These are phyloP conservation scores for Etia nguti DNA, from an alignment of 2,113 vertebrate species.

Conservation along the genomic window DNA sequence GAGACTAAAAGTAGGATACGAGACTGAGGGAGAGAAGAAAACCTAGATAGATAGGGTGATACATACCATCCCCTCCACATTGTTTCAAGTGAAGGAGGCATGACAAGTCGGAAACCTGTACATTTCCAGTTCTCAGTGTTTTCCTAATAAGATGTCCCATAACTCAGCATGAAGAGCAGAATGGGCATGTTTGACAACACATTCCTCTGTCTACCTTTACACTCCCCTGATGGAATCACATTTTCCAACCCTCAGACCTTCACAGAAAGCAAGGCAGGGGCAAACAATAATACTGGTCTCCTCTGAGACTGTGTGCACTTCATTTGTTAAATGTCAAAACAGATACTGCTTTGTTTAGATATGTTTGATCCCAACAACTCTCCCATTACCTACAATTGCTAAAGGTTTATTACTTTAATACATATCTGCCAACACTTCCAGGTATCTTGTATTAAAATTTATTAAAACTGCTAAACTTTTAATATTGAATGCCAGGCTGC, in stretches of 20 bases:
- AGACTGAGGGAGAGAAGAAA: neutral
- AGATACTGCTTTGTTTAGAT: slow-evolving; percentile 13
- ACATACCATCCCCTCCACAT: neutral
- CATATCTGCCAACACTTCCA: neutral
- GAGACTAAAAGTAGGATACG: neutral
- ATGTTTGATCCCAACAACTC: slow-evolving; percentile 24
- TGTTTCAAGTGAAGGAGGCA: neutral
- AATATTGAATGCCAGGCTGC: neutral
- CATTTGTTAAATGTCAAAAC: slow-evolving; percentile 40
- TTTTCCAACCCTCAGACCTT: slow-evolving; percentile 44
- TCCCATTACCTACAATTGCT: slow-evolving; percentile 4
- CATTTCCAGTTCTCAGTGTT: slow-evolving; percentile 23
- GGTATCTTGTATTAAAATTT: neutral
- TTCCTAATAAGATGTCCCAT: slow-evolving; percentile 32
- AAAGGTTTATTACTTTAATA: neutral
- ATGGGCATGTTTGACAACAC: slow-evolving; percentile 42
- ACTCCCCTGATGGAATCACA: slow-evolving; percentile 15
- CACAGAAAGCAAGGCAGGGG: neutral
- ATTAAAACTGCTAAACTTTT: neutral
- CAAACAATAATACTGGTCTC: neutral
- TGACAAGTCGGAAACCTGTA: neutral
- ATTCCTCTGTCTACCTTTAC: slow-evolving; percentile 16
- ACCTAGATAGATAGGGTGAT: neutral
- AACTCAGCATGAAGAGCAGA: slow-evolving; percentile 35
- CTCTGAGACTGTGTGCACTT: slow-evolving; percentile 23